A percentile compares a stretch with the other conserved stretches of the same genome.
Evolutionary conservation across 1,140 invertebrate species (phyloP).

Genomic region (Pseudomyrmex dendroicus): DNA sequence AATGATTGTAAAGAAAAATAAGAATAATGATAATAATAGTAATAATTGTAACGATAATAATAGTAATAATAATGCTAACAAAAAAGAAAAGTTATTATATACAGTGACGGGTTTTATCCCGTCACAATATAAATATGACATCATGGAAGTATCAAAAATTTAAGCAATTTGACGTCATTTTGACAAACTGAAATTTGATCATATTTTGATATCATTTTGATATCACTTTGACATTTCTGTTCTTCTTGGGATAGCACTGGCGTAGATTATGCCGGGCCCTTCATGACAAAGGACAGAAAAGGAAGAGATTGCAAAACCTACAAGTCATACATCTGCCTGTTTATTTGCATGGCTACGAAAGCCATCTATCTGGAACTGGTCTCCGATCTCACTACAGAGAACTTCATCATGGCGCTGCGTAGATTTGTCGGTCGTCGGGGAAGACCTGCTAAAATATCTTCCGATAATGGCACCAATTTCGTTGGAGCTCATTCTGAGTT

Average conservation of each 20-base stretch:
- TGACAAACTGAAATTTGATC: background rate
- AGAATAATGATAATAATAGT: too few relatives aligned
- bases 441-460: slow-evolving; percentile 60
- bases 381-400: slow-evolving; percentile 67
- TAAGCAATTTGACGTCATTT: slow-evolving; percentile 1
- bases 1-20: too few relatives aligned
- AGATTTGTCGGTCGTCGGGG: slow-evolving; percentile 76
- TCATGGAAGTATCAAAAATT: background rate
- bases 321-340: slow-evolving; percentile 64
- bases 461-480: slow-evolving; percentile 78
- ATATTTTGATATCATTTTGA: slow-evolving; percentile 14
- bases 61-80: too few relatives aligned
- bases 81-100: too few relatives aligned
- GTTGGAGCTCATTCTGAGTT: slow-evolving; percentile 65
- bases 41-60: too few relatives aligned
- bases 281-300: background rate
- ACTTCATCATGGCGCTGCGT: slow-evolving; percentile 73
- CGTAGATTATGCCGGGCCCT: slow-evolving; percentile 80
- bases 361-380: slow-evolving; percentile 79
- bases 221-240: background rate
- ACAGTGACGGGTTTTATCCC: too few relatives aligned
- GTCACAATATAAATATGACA: background rate
- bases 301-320: slow-evolving; percentile 6
- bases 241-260: slow-evolving; percentile 64
- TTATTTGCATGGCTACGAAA: slow-evolving; percentile 75